A percentile compares a stretch with the other conserved stretches of the same genome.
Conservation (phyloP, 2,888 invertebrate species). For the Tethea ocularis region DNA sequence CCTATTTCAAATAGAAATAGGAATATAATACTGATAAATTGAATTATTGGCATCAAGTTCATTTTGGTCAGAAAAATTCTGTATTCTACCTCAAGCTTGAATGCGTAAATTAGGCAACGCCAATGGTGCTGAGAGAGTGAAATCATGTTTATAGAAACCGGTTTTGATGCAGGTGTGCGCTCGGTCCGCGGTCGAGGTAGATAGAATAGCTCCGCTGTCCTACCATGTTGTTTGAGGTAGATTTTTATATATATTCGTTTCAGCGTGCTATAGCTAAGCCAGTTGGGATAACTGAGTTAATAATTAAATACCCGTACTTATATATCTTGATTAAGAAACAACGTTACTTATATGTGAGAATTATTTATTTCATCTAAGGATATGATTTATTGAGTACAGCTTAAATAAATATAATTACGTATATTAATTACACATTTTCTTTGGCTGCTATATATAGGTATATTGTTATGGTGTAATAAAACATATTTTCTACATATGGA, state of each 20-base stretch:
- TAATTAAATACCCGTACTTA: background rate
- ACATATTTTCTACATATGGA: no score
- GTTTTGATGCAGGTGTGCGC: constrained; percentile 77
- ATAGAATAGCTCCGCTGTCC: constrained; percentile 30
- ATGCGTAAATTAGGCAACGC: constrained; percentile 53
- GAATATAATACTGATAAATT: no score
- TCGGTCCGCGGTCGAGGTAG: constrained; percentile 17
- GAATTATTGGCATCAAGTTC: background rate
- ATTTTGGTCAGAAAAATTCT: background rate
- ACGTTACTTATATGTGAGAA: no score
- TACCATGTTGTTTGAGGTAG: constrained; percentile 13
- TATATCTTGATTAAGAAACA: no score
- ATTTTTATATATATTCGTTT: constrained; percentile 5
- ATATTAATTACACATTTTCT: no score
- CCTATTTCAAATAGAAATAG: no score
- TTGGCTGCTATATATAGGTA: no score
- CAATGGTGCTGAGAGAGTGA: constrained; percentile 67
- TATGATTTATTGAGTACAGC: no score
- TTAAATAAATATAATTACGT: no score
- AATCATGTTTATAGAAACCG: constrained; percentile 76
- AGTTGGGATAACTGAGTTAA: background rate
- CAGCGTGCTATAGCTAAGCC: background rate
- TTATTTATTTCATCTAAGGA: no score
- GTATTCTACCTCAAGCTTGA: constrained; percentile 30
- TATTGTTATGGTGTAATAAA: no score